Percentiles rank a stretch among this genome's conserved stretches.
phyloP scores from a whole-genome alignment of 2,113 vertebrate genomes.

The Pteruthius melanotis region DNA sequence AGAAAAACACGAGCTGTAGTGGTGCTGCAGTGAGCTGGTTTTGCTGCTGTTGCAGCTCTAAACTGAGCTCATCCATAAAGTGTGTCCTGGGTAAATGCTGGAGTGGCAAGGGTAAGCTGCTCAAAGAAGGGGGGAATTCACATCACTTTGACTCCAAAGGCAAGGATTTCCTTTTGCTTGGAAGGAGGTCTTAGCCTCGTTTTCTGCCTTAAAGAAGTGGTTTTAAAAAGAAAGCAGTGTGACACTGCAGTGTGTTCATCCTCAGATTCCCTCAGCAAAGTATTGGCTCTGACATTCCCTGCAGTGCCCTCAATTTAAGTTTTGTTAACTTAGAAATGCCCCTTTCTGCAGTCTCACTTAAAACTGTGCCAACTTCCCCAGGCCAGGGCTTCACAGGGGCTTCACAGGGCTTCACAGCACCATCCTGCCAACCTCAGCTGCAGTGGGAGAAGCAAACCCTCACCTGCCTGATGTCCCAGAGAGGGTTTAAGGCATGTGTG shows the following conservation, averaged over 20 bases:
- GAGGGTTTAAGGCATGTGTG: background rate
- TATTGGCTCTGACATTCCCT: background rate
- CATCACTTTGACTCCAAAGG: background rate
- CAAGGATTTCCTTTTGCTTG: background rate
- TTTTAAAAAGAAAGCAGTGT: background rate
- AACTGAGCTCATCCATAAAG: background rate
- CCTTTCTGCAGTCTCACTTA: background rate
- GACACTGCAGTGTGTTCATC: background rate
- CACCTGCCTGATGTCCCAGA: rapidly evolving
- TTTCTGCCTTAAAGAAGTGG: background rate
- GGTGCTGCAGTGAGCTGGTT: background rate
- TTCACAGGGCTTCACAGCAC: no score
- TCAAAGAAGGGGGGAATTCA: background rate
- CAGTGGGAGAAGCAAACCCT: background rate
- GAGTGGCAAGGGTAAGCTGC: background rate
- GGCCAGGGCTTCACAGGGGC: background rate
- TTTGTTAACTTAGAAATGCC: background rate
- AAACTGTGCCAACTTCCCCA: background rate
- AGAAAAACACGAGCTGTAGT: background rate
- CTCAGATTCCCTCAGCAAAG: background rate
- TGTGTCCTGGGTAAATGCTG: background rate
- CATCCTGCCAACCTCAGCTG: background rate
- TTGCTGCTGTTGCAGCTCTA: background rate
- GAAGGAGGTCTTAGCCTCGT: background rate
- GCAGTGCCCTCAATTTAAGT: background rate